phyloP scores from a whole-genome alignment of 2,888 invertebrate species.

The Folsomia candida region DNA sequence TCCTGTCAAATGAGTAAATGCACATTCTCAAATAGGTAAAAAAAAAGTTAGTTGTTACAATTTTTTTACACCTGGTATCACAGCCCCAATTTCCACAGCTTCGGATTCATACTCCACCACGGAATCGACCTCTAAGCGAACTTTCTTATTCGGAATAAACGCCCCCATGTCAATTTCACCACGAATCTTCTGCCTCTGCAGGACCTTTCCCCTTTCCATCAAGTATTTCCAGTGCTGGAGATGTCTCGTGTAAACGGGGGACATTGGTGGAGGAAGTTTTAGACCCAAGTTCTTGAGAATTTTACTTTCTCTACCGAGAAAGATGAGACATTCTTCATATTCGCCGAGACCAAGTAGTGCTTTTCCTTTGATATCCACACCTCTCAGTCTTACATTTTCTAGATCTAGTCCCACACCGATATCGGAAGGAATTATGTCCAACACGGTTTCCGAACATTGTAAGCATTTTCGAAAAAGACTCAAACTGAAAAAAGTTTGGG shows the following conservation, averaged over 20 bases:
- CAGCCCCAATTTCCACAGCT: not conserved
- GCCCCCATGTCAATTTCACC: constrained; percentile 2
- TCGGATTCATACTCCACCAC: not conserved
- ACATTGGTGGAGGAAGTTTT: not conserved
- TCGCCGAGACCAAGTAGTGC: constrained; percentile 7
- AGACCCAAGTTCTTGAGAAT: not conserved
- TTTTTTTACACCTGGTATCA: no score
- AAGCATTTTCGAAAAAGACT: not conserved
- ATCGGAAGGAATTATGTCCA: not conserved
- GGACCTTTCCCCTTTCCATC: not conserved
- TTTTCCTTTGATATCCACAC: not conserved
- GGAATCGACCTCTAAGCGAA: not conserved
- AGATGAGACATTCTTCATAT: not conserved
- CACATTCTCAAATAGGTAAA: no score
- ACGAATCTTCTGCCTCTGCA: not conserved
- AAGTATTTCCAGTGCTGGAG: not conserved
- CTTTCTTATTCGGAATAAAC: constrained; percentile 11
- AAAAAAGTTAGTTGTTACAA: no score
- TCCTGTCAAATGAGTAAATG: no score
- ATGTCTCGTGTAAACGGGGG: not conserved
- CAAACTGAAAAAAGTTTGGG: constrained; percentile 1
- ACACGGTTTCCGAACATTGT: not conserved
- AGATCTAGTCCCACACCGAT: not conserved
- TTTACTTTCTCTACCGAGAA: not conserved
- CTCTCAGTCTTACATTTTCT: not conserved